These are phyloP conservation scores for Agrochola lychnidis DNA, from an alignment of 2,888 invertebrate genomes.

Conservation along the genomic window DNA sequence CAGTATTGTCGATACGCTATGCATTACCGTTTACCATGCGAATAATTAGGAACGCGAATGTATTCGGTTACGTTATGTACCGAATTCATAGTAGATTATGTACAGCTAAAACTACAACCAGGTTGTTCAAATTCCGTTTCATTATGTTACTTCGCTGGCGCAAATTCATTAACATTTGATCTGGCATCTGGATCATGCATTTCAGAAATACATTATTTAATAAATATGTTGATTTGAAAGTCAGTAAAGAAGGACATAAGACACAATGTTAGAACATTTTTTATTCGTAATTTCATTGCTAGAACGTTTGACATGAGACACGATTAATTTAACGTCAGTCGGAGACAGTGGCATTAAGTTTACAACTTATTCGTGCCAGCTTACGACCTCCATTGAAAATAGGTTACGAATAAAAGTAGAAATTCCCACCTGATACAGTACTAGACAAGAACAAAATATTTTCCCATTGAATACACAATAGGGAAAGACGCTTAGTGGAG, in stretches of 20 bases:
- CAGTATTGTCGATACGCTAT: slow-evolving; percentile 41
- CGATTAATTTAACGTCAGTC: slow-evolving; percentile 27
- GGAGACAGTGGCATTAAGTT: slow-evolving; percentile 40
- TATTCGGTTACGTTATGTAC: neutral
- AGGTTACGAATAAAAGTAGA: slow-evolving; percentile 28
- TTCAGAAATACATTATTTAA: neutral
- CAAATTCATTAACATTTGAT: no score
- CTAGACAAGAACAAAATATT: slow-evolving; percentile 46
- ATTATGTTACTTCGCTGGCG: neutral
- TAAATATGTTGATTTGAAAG: neutral
- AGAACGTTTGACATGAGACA: slow-evolving; percentile 28
- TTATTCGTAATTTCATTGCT: neutral
- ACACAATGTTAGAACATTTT: slow-evolving; percentile 20
- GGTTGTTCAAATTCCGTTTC: slow-evolving; percentile 24
- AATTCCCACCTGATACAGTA: slow-evolving; percentile 45
- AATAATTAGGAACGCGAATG: slow-evolving; percentile 35
- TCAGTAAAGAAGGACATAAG: neutral
- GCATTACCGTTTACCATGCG: slow-evolving; percentile 28
- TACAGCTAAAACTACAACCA: slow-evolving; percentile 20
- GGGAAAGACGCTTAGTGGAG: slow-evolving; percentile 71
- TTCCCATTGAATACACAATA: slow-evolving; percentile 63
- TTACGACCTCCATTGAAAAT: slow-evolving; percentile 35
- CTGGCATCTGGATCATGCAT: neutral
- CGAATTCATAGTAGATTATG: slow-evolving; percentile 12
- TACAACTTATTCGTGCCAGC: slow-evolving; percentile 48